phyloP scores from a whole-genome alignment of 2,113 vertebrate species.

The Panthera leo region DNA sequence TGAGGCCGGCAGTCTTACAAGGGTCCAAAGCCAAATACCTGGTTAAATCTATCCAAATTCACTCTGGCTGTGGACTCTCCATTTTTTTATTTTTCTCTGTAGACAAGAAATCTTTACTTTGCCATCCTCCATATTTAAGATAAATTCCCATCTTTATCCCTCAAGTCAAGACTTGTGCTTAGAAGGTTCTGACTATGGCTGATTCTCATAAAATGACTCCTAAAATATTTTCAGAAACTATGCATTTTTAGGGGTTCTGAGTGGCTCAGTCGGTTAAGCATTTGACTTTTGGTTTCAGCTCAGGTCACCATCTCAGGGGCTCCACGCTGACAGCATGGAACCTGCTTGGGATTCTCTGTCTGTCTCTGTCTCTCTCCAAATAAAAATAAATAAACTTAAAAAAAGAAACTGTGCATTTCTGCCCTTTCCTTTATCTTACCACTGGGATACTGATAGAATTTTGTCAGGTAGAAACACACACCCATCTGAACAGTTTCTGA shows the following conservation, averaged over 20 bases:
- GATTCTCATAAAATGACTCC: background rate
- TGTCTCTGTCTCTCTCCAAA: too few species aligned
- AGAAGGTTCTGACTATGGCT: background rate
- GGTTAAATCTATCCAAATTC: background rate
- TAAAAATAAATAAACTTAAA: too few species aligned
- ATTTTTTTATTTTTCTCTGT: fast-evolving
- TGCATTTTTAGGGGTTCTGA: too few species aligned
- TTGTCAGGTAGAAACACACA: background rate
- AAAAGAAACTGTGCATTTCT: background rate
- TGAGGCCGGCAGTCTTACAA: background rate
- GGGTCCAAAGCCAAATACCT: background rate
- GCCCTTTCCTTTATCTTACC: background rate
- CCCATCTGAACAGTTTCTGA: background rate
- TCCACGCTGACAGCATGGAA: too few species aligned
- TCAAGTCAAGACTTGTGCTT: background rate
- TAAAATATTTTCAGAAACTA: background rate
- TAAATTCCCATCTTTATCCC: background rate
- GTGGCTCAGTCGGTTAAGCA: too few species aligned
- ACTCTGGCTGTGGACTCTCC: background rate
- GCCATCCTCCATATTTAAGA: background rate
- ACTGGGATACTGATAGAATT: background rate
- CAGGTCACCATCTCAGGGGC: too few species aligned
- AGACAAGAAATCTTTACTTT: background rate
- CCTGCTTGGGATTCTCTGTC: too few species aligned
- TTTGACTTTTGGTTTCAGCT: too few species aligned